These are phyloP conservation scores for Teleogryllus occipitalis DNA, from an alignment of 1,140 invertebrate genomes.

Conservation along the genomic window DNA sequence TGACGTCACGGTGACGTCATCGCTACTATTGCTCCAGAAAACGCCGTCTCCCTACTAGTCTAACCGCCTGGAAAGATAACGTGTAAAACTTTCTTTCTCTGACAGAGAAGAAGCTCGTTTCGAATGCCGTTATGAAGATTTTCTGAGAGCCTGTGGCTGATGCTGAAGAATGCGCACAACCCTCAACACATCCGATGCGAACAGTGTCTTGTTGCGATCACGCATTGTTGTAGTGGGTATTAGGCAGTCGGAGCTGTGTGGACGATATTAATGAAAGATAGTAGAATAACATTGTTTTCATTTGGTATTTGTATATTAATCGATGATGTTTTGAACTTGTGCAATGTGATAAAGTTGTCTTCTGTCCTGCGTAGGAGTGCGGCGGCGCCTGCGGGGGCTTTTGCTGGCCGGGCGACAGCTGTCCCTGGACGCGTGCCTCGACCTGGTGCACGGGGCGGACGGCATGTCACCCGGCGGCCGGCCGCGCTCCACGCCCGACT, in stretches of 20 bases:
- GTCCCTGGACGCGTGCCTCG: slow-evolving; percentile 83
- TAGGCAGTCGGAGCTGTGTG: background rate
- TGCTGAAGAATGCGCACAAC: background rate
- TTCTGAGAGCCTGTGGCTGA: too few species aligned
- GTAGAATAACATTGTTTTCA: background rate
- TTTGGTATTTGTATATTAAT: background rate
- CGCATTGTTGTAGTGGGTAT: background rate
- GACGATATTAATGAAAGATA: background rate
- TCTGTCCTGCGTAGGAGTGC: slow-evolving; percentile 50
- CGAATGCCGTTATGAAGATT: too few species aligned
- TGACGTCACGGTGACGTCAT: too few species aligned
- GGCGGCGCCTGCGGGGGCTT: slow-evolving; percentile 74
- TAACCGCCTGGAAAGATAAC: too few species aligned
- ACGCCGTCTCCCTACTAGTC: too few species aligned
- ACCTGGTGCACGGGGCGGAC: slow-evolving; percentile 67
- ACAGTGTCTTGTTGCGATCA: background rate
- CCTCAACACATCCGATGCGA: background rate
- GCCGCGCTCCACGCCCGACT: background rate
- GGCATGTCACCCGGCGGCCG: slow-evolving; percentile 15
- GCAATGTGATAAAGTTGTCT: background rate
- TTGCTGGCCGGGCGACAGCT: slow-evolving; percentile 83
- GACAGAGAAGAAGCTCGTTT: too few species aligned
- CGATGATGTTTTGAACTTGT: background rate
- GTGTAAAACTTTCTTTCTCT: too few species aligned
- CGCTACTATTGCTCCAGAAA: too few species aligned